Evolutionary conservation across 2,888 invertebrate species (phyloP).

Genomic region (Tiliacea aurago): DNA sequence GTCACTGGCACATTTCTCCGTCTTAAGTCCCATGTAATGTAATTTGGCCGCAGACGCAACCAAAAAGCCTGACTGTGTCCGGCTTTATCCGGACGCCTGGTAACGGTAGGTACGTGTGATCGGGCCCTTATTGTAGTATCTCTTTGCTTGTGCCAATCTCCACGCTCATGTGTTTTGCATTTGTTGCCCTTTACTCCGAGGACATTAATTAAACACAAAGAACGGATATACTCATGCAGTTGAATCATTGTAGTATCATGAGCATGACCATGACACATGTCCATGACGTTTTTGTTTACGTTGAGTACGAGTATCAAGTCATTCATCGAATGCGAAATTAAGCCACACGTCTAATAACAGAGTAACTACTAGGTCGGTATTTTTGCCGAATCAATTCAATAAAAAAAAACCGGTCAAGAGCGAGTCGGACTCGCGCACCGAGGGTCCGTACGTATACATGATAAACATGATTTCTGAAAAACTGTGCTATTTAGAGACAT

Average conservation of each 20-base stretch:
- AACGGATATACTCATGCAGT: conserved; percentile 1
- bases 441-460: no score
- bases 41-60: no score
- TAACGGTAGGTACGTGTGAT: no score
- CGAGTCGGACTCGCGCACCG: no score
- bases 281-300: neutral
- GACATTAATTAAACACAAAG: conserved; percentile 13
- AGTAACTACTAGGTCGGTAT: neutral
- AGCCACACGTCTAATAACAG: neutral
- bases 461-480: no score
- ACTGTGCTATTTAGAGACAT: no score
- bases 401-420: no score
- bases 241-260: conserved; percentile 20
- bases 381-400: no score
- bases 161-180: neutral
- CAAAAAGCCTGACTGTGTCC: no score
- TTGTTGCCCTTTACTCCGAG: neutral
- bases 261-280: neutral
- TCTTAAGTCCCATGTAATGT: no score
- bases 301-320: neutral
- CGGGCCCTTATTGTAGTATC: neutral
- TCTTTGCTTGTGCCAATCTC: neutral
- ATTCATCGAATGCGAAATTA: neutral
- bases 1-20: no score
- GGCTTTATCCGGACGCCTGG: no score